Evolutionary conservation across 2,113 vertebrate genomes (phyloP), one percentile per base, ranked within the genome.

Genomic region (Siniperca chuatsi): DNA sequence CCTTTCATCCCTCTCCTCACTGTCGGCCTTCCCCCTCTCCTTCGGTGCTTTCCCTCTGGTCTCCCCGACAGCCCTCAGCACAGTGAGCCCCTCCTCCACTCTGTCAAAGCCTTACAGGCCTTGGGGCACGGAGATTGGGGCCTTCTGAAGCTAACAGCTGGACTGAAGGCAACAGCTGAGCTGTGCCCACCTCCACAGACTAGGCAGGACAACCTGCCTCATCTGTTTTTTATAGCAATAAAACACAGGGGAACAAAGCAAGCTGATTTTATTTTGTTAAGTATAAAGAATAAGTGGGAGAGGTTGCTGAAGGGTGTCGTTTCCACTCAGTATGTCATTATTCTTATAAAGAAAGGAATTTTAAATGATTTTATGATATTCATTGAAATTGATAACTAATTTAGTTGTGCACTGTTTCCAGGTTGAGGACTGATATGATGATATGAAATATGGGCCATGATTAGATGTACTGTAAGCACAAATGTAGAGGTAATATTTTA

Each of bases 51-150:
- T 99, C 87, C 98, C 99, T 23, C 94, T 99, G 79, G 92, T 99
- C 50, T 96, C 98, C 55, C 97, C 97, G n/a, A 90, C 92, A 1
- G 84, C 96, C 71, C 93, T 97, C 84, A 95, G 96, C 90, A 95
- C 96, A 0, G 86, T 95, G 6, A 87, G 94, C 70, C 95, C 97
- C 52, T 93, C 97, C 46, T 95, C 95, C 84, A 57, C 92, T 83
- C 94, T 97, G 55, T 94, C 97, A 78, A 99, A 99, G 90, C 97
- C 98, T 0, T 99, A 99, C 94, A 97, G 98, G 96, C 97, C 98
- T 10, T 99, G 98, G 98, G 97, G 97, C 76, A 98, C 97, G 15
- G 98, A 99, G 95, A 99, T 99, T 0, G 98, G 98, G 54, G 98
- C 98, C 73, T 99, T 99, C 95, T 99, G 96, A 96, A 95, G 92